Base-by-base conservation (phyloP, 2,113 vertebrate species). In the Haemorhous mexicanus region DNA sequence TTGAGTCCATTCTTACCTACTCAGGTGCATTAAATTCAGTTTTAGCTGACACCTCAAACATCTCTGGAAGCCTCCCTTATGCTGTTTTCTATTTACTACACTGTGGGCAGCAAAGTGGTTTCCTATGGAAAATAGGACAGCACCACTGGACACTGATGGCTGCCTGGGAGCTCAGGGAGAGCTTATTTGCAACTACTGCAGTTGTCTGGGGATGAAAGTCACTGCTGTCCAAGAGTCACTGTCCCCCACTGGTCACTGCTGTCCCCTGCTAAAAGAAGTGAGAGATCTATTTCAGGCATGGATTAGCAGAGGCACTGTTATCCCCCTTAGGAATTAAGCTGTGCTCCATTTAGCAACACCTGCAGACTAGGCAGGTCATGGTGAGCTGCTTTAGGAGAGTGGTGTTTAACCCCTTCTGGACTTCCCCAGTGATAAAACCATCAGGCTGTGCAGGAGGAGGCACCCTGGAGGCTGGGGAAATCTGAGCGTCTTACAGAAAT, bases 11-110 rank as follows among this genome's bases (percentile, higher is more conserved):
- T 91, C 81, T 81, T 87, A 62, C 73, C 61, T 50, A 49, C 50
- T 91, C 81, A 84, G 69, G 81, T 91, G 67, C 52, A 89, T 84
- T 81, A 88, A 50, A 94, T 89, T 92, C 77, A 78, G 75, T 84
- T 92, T 92, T 78, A 90, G 78, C 92, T 96, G 90, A 94, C 20
- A 16, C 7, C 1, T 74, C 86, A 86, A 86, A 53, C 33, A 19
- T 64, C 81, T 52, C 66, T 93, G 72, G 68, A 86, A 93, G 72
- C 47, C 30, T 89, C 55, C 41, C 55, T 72, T 67, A 62, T 9
- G 23, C 58, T 56, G 74, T 72, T 95, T 85, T 87, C 78, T 76
- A 79, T 95, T 93, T 82, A 73, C 59, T 67, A 44, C 89, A 8
- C 84, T 61, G 47, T 15, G 1, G 89, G 91, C 59, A 94, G 86